These are phyloP conservation scores for Pimpla rufipes DNA, from an alignment of 2,888 invertebrate species.

Conservation along the genomic window DNA sequence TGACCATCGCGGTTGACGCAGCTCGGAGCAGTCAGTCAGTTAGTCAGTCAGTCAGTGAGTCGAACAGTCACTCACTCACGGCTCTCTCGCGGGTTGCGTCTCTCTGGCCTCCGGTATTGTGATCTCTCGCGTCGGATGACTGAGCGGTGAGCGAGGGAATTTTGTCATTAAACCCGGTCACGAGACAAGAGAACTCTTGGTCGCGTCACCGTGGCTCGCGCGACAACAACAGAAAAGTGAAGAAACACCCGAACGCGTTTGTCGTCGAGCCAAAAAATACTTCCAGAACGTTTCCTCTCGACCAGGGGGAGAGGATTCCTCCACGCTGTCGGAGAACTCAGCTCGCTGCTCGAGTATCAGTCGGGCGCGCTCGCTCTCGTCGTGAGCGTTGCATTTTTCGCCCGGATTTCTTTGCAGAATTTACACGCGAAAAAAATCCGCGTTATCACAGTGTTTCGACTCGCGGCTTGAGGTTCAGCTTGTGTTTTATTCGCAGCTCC, in stretches of 20 bases:
- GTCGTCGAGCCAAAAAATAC: slow-evolving; percentile 28
- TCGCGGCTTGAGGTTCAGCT: background rate
- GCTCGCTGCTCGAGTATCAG: slow-evolving; percentile 40
- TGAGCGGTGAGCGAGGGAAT: background rate
- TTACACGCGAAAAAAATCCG: slow-evolving; percentile 8
- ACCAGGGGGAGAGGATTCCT: background rate
- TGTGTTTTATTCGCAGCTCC: slow-evolving; percentile 21
- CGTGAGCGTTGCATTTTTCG: background rate
- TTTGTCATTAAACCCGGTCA: background rate
- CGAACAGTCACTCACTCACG: slow-evolving; percentile 64
- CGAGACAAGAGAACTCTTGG: too few species aligned
- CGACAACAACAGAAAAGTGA: background rate
- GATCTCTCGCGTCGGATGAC: background rate
- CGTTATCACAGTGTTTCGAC: too few species aligned
- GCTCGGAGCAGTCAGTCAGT: slow-evolving; percentile 66
- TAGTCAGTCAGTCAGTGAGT: slow-evolving; percentile 65
- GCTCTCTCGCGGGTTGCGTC: slow-evolving; percentile 47
- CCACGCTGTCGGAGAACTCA: slow-evolving; percentile 7
- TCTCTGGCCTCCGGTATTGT: slow-evolving; percentile 4
- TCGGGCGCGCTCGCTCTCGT: slow-evolving; percentile 38
- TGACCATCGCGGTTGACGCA: slow-evolving; percentile 59
- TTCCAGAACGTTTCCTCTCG: too few species aligned
- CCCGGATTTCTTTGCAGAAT: background rate
- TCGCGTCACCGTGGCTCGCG: slow-evolving; percentile 13
- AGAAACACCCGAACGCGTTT: slow-evolving; percentile 5